Percentiles rank a stretch among this genome's conserved stretches.
Conservation (phyloP, 2,888 invertebrate species). For the Ptilodon capucinus region DNA sequence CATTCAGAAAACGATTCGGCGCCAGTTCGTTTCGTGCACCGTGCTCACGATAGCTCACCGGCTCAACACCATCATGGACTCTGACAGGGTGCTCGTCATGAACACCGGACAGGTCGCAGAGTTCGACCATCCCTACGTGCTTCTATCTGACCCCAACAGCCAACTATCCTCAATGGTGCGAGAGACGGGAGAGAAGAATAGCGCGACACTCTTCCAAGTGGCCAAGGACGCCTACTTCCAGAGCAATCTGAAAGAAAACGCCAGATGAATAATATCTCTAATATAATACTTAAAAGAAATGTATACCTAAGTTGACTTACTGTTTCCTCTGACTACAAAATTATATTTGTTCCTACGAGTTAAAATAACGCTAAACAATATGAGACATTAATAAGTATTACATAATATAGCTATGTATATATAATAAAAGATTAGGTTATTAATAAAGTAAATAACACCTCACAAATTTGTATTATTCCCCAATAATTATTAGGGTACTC, state of each 20-base stretch:
- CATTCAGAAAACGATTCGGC: constrained; percentile 91
- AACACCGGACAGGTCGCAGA: constrained; percentile 84
- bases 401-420: background rate
- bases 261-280: constrained; percentile 37
- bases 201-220: constrained; percentile 67
- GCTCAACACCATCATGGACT: constrained; percentile 95
- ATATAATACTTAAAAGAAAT: background rate
- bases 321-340: background rate
- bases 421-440: background rate
- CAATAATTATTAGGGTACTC: too few species aligned
- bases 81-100: constrained; percentile 89
- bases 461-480: too few species aligned
- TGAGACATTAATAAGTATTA: background rate
- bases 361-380: background rate
- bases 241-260: constrained; percentile 59
- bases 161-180: constrained; percentile 81
- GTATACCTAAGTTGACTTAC: background rate
- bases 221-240: constrained; percentile 73
- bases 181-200: constrained; percentile 83
- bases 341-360: background rate
- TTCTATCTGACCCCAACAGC: constrained; percentile 78
- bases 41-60: constrained; percentile 96
- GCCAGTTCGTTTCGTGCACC: constrained; percentile 90
- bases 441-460: background rate
- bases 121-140: constrained; percentile 84